Conservation (phyloP, 2,797 vertebrate species). For the Gallinago nigripennis region DNA sequence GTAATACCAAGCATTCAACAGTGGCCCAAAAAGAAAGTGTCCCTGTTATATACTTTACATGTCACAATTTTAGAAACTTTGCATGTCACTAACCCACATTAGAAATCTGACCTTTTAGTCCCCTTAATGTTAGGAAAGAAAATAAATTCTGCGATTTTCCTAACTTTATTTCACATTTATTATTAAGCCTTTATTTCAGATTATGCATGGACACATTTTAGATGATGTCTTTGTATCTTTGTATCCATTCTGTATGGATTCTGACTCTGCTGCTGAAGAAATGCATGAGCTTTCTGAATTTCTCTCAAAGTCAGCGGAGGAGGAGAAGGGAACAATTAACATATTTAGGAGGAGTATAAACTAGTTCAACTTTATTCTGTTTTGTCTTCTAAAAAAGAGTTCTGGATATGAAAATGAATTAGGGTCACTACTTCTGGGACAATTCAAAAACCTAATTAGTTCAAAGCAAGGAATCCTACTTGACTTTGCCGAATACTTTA, state of each 20-base stretch:
- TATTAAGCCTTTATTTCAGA: neutral
- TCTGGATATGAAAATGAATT: slow-evolving; percentile 15
- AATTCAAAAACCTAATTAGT: neutral
- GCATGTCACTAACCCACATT: neutral
- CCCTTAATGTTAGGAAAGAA: neutral
- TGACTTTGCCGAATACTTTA: neutral
- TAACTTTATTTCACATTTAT: neutral
- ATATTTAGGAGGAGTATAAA: slow-evolving; percentile 2
- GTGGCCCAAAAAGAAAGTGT: neutral
- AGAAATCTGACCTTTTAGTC: neutral
- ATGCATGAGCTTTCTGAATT: neutral
- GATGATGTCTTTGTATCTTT: neutral
- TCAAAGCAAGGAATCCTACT: neutral
- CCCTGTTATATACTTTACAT: neutral
- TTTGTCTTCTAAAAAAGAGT: neutral
- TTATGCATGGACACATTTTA: neutral
- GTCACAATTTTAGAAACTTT: neutral
- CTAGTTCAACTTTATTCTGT: neutral
- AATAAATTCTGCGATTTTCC: neutral
- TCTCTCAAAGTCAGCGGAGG: neutral
- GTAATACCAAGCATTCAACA: neutral
- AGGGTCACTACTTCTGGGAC: neutral
- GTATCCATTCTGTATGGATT: neutral
- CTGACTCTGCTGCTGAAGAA: neutral
- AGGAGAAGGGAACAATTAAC: neutral